Evolutionary conservation across 2,797 vertebrate genomes (phyloP), one percentile per base, ranked within the genome.

Genomic region (Girardinus metallicus): DNA sequence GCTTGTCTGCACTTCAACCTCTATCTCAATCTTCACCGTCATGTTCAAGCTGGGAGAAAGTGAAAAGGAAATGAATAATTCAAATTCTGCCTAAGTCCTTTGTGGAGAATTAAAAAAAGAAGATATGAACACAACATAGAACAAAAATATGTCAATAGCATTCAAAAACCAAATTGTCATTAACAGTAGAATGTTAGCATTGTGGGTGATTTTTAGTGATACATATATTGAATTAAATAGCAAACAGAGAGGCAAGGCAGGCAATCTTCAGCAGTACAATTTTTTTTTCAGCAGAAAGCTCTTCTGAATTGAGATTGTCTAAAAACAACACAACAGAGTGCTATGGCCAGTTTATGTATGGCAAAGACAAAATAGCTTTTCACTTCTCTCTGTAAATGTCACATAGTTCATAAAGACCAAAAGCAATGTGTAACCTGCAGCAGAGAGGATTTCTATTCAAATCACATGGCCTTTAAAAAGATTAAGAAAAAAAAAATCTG

Each of bases 51-150:
- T 80, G 80, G 51, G 85, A 86, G 82, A 88, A 92, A 91, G 85
- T 85, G 79, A 94, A 90, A 89, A 89, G 78, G 81, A 76, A 77
- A 92, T 94, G 86, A 94, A 93, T 93, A 89, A 94, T 94, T 93
- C 89, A 94, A 83, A 74, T 75, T 80, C 74, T 70, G 80, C 55
- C 60, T 64, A 80, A 75, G 57, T 82, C 64, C 75, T 89, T 60
- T 73, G 34, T 75, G 39, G 43, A 82, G 46, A 68, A 3, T 53
- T 26, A 0, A 2, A 78, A 83, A 79, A 72, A 57, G 55, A 26
- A 15, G 74, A 78, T 78, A 81, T n/a, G 43, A 49, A 76, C 47
- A 72, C 62, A 80, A 71, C 64, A 81, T 80, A 83, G 66, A 76
- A 86, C 80, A 72, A 81, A 89, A 79, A 29, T 36, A 78, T 46